phyloP scores from a whole-genome alignment of 2,888 invertebrate genomes.

The Sarcophaga variegata region DNA sequence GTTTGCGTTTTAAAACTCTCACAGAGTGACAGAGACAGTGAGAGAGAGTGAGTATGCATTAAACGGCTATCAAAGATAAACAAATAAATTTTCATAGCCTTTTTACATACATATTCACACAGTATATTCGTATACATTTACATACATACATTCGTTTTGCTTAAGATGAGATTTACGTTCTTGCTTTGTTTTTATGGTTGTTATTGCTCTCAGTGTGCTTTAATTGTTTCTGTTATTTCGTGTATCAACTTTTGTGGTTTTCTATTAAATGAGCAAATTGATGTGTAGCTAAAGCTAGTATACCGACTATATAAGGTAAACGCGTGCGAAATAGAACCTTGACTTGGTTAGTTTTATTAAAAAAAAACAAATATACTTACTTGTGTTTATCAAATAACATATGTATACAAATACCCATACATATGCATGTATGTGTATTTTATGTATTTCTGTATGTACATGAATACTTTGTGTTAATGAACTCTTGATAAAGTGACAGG shows the following conservation, averaged over 20 bases:
- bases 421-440: neutral
- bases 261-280: neutral
- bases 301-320: slow-evolving; percentile 23
- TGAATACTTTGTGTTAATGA: slow-evolving; percentile 38
- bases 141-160: too few species aligned
- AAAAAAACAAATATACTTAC: neutral
- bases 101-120: neutral
- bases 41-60: neutral
- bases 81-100: neutral
- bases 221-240: neutral
- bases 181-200: too few species aligned
- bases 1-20: neutral
- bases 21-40: neutral
- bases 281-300: too few species aligned
- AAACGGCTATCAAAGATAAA: neutral
- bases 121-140: too few species aligned
- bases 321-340: slow-evolving; percentile 60
- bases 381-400: slow-evolving; percentile 6
- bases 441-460: neutral
- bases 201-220: too few species aligned
- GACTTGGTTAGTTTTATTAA: slow-evolving; percentile 43
- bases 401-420: too few species aligned
- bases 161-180: too few species aligned
- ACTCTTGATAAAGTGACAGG: slow-evolving; percentile 29
- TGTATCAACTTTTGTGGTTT: slow-evolving; percentile 29